Conservation (phyloP, 2,113 vertebrate species). For the Forbesichthys agassizii region DNA sequence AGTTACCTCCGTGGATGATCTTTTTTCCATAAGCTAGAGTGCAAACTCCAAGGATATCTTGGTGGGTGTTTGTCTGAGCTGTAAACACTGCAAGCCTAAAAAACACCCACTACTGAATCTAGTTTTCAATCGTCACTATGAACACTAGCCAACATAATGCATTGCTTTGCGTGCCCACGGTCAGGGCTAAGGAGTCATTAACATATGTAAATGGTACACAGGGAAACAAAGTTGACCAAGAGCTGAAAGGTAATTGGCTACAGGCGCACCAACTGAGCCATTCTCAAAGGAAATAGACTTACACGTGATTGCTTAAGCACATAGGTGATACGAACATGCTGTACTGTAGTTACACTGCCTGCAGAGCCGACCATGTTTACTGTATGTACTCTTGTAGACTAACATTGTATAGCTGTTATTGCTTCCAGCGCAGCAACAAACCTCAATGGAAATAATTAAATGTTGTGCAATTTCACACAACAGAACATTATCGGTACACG, state of each 20-base stretch:
- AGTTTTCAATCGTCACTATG: too few species aligned
- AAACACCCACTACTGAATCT: too few species aligned
- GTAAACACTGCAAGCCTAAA: too few species aligned
- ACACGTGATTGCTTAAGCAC: conserved; percentile 44
- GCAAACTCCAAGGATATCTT: too few species aligned
- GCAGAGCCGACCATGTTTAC: conserved; percentile 36
- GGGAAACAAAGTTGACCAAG: conserved; percentile 19
- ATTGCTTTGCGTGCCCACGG: too few species aligned
- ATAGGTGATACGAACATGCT: conserved; percentile 54
- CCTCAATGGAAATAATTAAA: conserved; percentile 53
- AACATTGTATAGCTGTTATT: conserved; percentile 27
- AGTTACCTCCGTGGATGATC: too few species aligned
- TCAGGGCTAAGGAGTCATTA: not conserved
- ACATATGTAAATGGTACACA: conserved; percentile 13
- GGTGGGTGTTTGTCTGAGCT: too few species aligned
- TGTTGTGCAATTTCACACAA: conserved; percentile 50
- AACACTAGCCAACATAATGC: too few species aligned
- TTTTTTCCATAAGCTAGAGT: too few species aligned
- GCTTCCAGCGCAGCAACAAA: conserved; percentile 40
- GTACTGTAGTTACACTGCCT: conserved; percentile 32
- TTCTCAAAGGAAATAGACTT: conserved; percentile 19
- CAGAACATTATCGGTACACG: conserved; percentile 48
- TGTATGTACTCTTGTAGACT: conserved; percentile 18
- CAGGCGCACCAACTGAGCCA: conserved; percentile 35
- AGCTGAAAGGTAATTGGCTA: conserved; percentile 41